Evolutionary conservation across 2,888 invertebrate genomes (phyloP).

Genomic region (Nomada ferruginata): DNA sequence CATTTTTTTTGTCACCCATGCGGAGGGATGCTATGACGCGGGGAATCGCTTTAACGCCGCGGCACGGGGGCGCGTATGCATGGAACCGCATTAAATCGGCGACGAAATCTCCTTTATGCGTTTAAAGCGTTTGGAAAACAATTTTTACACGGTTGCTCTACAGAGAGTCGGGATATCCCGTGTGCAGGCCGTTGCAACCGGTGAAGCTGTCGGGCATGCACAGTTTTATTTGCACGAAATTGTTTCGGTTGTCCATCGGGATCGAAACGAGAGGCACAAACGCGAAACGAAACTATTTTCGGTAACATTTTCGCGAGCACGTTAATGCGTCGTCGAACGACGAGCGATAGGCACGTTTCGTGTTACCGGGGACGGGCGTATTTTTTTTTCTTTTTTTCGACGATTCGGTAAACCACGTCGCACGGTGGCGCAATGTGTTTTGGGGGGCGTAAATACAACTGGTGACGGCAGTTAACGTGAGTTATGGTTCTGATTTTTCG

Average conservation of each 20-base stretch:
- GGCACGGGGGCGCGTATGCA: constrained; percentile 71
- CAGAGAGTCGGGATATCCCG: too few relatives aligned
- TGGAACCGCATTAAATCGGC: constrained; percentile 66
- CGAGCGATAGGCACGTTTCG: constrained; percentile 34
- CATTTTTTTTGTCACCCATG: constrained; percentile 64
- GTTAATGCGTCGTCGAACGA: constrained; percentile 14
- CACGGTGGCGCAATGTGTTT: constrained; percentile 35
- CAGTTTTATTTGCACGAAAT: constrained; percentile 5
- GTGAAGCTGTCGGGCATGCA: constrained; percentile 3
- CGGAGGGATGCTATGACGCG: constrained; percentile 23
- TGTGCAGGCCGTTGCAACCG: too few relatives aligned
- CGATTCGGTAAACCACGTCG: constrained; percentile 64
- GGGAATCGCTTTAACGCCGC: constrained; percentile 79
- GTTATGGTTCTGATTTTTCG: constrained; percentile 79
- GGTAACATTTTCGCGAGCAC: background rate
- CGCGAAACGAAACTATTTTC: background rate
- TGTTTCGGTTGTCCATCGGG: background rate
- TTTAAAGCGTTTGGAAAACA: constrained; percentile 13
- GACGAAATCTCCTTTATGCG: constrained; percentile 40
- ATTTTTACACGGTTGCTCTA: background rate
- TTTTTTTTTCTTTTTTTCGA: constrained; percentile 46
- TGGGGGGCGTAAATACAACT: constrained; percentile 73
- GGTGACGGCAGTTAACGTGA: constrained; percentile 77
- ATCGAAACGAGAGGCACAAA: background rate
- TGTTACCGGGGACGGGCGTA: constrained; percentile 21